A percentile compares a stretch with the other conserved stretches of the same genome.
These are phyloP conservation scores for Eupsilia transversa DNA, from an alignment of 2,888 invertebrate species.

Conservation along the genomic window DNA sequence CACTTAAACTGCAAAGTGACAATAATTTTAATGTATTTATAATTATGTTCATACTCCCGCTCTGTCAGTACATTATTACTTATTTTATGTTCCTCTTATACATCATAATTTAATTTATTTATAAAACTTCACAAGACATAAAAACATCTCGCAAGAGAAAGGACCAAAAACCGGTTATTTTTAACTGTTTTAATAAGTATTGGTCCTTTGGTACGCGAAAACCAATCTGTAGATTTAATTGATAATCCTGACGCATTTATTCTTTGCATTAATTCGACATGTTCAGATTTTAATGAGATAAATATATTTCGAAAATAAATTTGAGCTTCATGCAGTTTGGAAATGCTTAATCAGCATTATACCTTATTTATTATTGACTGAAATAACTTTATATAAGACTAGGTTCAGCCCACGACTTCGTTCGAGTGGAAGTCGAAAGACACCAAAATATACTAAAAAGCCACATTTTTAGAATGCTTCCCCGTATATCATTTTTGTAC, in stretches of 20 bases:
- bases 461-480: neutral
- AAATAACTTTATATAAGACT: neutral
- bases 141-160: neutral
- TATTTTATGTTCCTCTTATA: neutral
- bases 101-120: neutral
- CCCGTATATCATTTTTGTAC: neutral
- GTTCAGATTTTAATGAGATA: neutral
- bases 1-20: too few species aligned
- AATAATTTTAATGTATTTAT: too few species aligned
- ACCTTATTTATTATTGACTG: neutral
- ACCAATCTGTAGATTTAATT: slow-evolving; percentile 14
- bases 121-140: neutral
- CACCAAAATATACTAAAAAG: too few species aligned
- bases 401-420: too few species aligned
- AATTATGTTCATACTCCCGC: too few species aligned
- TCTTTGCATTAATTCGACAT: slow-evolving; percentile 3
- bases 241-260: neutral
- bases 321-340: neutral
- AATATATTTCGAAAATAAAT: slow-evolving; percentile 7
- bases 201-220: slow-evolving; percentile 20
- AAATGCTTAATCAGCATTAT: neutral
- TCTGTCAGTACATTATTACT: neutral
- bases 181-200: neutral
- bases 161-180: slow-evolving; percentile 2
- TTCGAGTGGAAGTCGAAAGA: too few species aligned